Percentiles rank a stretch among this genome's conserved stretches.
Conservation (phyloP, 2,797 vertebrate genomes). For the Zalophus californianus region DNA sequence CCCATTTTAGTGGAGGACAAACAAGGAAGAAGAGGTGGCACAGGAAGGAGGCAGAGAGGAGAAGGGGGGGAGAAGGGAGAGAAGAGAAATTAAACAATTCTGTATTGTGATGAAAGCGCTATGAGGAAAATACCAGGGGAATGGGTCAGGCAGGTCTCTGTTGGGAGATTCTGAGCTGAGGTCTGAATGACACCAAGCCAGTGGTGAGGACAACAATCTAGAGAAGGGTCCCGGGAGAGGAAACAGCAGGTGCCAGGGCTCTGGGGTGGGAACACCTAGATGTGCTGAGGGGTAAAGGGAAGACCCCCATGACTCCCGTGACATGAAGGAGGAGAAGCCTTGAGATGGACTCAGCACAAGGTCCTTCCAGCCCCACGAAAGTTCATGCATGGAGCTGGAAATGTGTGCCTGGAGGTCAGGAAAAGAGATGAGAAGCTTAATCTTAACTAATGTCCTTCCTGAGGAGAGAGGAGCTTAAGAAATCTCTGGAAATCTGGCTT, state of each 20-base stretch:
- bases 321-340: neutral
- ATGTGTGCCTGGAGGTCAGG: neutral
- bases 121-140: neutral
- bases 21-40: neutral
- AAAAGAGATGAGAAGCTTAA: neutral
- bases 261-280: neutral
- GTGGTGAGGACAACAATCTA: neutral
- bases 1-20: neutral
- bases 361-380: neutral
- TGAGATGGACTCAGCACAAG: neutral
- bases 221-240: neutral
- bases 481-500: neutral
- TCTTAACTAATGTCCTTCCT: neutral
- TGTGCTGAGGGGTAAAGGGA: neutral
- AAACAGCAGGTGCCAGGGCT: neutral
- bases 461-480: constrained; percentile 12
- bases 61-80: neutral
- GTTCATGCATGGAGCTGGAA: neutral
- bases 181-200: neutral
- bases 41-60: neutral
- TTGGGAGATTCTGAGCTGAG: neutral
- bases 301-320: neutral
- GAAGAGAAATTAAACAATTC: neutral
- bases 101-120: neutral
- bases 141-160: neutral